These are phyloP conservation scores for Heliangelus exortis DNA, from an alignment of 2,797 vertebrate genomes.

Conservation along the genomic window DNA sequence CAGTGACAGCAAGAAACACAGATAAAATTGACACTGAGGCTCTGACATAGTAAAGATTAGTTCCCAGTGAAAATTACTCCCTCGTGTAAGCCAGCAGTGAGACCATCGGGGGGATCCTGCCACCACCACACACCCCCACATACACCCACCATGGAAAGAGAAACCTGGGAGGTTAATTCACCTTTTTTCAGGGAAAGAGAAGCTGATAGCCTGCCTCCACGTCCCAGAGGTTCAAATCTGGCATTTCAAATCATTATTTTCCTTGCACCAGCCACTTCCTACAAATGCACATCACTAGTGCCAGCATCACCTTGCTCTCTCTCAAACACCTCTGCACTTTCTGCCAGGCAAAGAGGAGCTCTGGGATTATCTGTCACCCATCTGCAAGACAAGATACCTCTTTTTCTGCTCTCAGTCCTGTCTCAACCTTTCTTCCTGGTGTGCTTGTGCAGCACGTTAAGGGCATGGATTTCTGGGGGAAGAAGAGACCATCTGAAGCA, in stretches of 20 bases:
- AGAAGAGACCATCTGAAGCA: not conserved
- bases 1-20: constrained; percentile 55
- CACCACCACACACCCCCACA: not conserved
- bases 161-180: not conserved
- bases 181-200: not conserved
- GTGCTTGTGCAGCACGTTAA: not conserved
- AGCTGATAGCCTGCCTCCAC: not conserved
- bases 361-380: not conserved
- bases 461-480: not conserved
- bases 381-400: not conserved
- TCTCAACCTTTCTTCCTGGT: not conserved
- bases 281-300: not conserved
- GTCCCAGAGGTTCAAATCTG: not conserved
- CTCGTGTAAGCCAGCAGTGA: constrained; percentile 32
- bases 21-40: constrained; percentile 62
- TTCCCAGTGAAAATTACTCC: constrained; percentile 70
- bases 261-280: not conserved
- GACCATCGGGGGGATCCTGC: not conserved
- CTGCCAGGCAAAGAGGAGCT: not conserved
- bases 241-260: not conserved
- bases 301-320: not conserved
- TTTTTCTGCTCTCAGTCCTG: not conserved
- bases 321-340: not conserved
- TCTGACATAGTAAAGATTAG: constrained; percentile 64
- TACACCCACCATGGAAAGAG: not conserved